phyloP scores from a whole-genome alignment of 2,113 vertebrate species.

The Bucco capensis region DNA sequence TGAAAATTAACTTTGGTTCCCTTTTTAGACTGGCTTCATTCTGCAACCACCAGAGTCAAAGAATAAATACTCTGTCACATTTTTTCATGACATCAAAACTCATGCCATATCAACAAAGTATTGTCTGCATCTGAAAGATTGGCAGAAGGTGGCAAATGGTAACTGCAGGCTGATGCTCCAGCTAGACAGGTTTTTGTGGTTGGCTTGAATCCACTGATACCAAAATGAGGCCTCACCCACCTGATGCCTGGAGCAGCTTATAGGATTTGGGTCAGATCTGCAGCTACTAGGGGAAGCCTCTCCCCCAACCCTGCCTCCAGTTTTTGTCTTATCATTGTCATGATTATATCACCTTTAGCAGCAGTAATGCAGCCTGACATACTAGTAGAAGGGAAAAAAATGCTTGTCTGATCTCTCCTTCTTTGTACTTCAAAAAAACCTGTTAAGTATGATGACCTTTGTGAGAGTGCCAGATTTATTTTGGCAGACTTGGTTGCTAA shows the following conservation, averaged over 20 bases:
- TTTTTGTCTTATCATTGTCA: background rate
- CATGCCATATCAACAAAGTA: background rate
- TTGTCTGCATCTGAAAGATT: background rate
- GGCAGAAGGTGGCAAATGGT: background rate
- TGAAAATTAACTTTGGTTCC: background rate
- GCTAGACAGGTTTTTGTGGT: background rate
- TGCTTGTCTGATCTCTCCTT: background rate
- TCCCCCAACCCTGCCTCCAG: background rate
- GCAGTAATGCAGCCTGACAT: slow-evolving; percentile 10
- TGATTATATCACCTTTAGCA: background rate
- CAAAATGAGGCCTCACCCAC: slow-evolving; percentile 8
- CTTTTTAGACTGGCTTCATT: background rate
- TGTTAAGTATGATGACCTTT: background rate
- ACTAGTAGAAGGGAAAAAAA: background rate
- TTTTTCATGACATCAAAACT: background rate
- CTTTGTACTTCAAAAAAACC: background rate
- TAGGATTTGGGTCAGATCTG: slow-evolving; percentile 37
- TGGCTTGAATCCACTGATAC: slow-evolving; percentile 17
- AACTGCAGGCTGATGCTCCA: background rate
- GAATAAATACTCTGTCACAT: background rate
- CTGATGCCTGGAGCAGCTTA: slow-evolving; percentile 36
- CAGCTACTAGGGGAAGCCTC: background rate
- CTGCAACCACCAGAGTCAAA: background rate
- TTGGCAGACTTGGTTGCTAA: slow-evolving; percentile 28
- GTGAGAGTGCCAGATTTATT: slow-evolving; percentile 18